phyloP scores from a whole-genome alignment of 2,113 vertebrate genomes.

The Potamarius usumacintae region DNA sequence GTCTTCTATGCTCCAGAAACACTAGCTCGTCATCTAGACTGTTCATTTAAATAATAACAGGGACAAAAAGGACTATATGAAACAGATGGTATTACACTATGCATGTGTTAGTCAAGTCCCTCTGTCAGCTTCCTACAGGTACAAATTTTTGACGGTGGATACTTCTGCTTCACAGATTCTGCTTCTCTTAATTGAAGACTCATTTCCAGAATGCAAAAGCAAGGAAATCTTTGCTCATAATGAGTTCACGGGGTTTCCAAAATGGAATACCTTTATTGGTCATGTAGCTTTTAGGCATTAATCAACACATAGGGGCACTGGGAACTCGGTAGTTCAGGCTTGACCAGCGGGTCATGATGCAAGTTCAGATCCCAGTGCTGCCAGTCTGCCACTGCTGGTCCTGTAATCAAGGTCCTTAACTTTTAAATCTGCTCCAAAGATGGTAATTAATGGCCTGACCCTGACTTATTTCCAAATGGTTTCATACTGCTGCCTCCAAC shows the following conservation, averaged over 20 bases:
- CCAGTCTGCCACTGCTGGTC: neutral
- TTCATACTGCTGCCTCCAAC: neutral
- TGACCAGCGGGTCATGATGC: neutral
- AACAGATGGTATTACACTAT: neutral
- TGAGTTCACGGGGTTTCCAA: neutral
- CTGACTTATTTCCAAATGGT: neutral
- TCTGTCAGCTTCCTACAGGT: neutral
- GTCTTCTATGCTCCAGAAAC: neutral
- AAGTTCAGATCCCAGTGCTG: neutral
- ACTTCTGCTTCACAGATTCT: neutral
- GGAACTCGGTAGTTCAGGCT: neutral
- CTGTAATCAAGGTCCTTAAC: neutral
- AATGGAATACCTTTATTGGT: neutral
- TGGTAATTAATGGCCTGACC: neutral
- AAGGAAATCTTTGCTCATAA: neutral
- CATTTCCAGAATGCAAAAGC: neutral
- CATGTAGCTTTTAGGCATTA: neutral
- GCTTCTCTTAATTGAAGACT: neutral
- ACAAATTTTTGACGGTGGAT: neutral
- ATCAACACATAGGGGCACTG: neutral
- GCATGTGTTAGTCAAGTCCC: neutral
- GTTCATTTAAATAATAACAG: neutral
- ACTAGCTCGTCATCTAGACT: neutral
- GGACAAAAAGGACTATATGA: neutral
- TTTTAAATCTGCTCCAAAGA: neutral